Conservation (phyloP, 2,113 vertebrate genomes). For the Arenaria interpres region DNA sequence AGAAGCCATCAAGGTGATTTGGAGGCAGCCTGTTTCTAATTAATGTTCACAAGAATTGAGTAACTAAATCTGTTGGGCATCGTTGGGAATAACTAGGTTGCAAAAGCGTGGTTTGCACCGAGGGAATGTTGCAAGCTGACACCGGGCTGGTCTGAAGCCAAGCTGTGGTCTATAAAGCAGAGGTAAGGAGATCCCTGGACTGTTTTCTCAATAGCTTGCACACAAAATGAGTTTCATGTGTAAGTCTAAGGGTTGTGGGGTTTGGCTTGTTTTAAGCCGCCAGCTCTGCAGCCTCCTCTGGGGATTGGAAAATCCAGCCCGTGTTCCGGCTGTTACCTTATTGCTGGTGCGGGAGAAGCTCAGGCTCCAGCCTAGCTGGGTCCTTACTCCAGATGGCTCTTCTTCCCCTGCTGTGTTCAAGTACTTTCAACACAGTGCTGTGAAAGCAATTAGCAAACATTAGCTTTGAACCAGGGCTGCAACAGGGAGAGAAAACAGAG, state of each 20-base stretch:
- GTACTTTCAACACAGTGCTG: background rate
- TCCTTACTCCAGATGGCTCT: background rate
- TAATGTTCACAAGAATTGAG: background rate
- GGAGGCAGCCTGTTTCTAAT: background rate
- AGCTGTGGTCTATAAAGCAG: background rate
- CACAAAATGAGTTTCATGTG: background rate
- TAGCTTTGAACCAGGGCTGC: background rate
- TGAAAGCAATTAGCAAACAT: background rate
- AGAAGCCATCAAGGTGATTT: background rate
- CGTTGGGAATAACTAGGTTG: background rate
- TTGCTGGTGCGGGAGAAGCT: background rate
- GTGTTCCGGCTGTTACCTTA: background rate
- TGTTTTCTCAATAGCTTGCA: background rate
- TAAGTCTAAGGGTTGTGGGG: background rate
- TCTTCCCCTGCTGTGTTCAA: background rate
- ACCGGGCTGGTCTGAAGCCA: background rate
- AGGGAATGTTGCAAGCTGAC: background rate
- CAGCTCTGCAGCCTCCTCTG: background rate
- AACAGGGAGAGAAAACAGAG: background rate
- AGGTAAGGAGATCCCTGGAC: background rate
- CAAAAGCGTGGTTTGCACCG: background rate
- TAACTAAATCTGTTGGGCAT: background rate
- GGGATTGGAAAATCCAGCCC: background rate
- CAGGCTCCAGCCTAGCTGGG: background rate
- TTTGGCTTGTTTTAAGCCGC: background rate